Evolutionary conservation across 2,797 vertebrate species (phyloP), one percentile per base, ranked within the genome.

Genomic region (Semaprochilodus insignis): DNA sequence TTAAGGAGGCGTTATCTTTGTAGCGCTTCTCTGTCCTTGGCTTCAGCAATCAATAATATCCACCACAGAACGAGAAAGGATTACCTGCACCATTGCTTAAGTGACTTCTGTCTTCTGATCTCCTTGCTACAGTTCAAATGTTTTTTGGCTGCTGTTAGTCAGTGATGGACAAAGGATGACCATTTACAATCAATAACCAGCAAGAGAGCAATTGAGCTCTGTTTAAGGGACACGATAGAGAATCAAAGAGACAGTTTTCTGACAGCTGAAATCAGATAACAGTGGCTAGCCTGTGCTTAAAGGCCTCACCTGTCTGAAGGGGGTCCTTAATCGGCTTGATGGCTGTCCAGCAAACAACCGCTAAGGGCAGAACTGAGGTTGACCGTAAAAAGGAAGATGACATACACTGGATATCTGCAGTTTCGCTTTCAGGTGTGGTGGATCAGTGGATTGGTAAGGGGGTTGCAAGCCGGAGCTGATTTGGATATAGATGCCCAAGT

Each of bases 231-330:
- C 83, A 74, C 81, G 48, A 79, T 91, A 85, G 83, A 86, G 76
- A 80, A 90, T 89, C 88, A 90, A 93, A 93, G 87, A 92, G 93
- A 90, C 91, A 90, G 87, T 63, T n/a, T 48, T 87, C 86, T 77
- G 85, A 92, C 91, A 93, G 91, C 87, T 91, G 88, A 90, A 90
- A 93, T 92, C 92, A 93, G 93, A 94, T 93, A 93, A 92, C 89
- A 78, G 83, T 90, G 88, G 65, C 51, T 40, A 51, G 85, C 87
- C 88, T 86, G 86, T 81, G 84, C 85, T 87, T 87, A 87, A 91
- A 90, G 87, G 88, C 89, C 85, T 91, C 86, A 90, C 90, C 65
- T 83, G 87, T 90, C 91, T 85, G 74, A 60, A 60, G 19, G 87
- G 91, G 90, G 88, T 85, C 83, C 88, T 89, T 75, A 67, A 84